A percentile compares a stretch with the other conserved stretches of the same genome.
Evolutionary conservation across 2,113 vertebrate species (phyloP).

Genomic region (Dipodomys ordii): DNA sequence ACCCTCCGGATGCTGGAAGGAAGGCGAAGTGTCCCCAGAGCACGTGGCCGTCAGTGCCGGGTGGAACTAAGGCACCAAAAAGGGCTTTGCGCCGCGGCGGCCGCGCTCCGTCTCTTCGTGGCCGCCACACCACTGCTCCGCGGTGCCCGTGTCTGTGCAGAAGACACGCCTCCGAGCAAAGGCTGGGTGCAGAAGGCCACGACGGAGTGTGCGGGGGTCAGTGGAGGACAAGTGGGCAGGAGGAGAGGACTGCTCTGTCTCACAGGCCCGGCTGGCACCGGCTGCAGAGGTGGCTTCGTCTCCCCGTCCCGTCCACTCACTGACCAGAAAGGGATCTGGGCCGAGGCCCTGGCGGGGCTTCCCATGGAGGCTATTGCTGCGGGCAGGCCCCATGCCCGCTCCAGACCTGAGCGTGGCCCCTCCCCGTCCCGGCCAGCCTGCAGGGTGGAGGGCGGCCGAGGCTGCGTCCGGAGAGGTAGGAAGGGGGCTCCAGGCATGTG

Average conservation of each 20-base stretch:
- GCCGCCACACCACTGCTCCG: rapidly evolving
- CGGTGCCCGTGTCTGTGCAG: neutral
- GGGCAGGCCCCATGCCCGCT: conserved; percentile 82
- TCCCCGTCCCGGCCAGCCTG: neutral
- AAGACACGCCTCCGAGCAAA: neutral
- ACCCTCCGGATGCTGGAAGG: rapidly evolving
- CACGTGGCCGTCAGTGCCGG: rapidly evolving
- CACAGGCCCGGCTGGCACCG: neutral
- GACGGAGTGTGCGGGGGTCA: neutral
- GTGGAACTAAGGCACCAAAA: neutral
- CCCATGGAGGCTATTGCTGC: conserved; percentile 80
- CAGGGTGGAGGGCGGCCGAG: neutral
- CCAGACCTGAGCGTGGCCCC: conserved; percentile 85
- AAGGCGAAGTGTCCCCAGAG: neutral
- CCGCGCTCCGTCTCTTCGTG: rapidly evolving
- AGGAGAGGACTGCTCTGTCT: neutral
- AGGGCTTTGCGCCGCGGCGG: neutral
- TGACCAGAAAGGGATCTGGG: too few species aligned
- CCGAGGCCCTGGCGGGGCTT: conserved; percentile 74
- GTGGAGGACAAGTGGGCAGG: too few species aligned
- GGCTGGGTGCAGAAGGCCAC: neutral
- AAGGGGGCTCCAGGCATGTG: conserved; percentile 42
- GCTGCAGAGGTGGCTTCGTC: neutral
- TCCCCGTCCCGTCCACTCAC: neutral
- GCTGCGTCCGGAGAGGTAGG: neutral